Conservation (phyloP, 2,797 vertebrate species). For the Gymnoscopelus microlampas region DNA sequence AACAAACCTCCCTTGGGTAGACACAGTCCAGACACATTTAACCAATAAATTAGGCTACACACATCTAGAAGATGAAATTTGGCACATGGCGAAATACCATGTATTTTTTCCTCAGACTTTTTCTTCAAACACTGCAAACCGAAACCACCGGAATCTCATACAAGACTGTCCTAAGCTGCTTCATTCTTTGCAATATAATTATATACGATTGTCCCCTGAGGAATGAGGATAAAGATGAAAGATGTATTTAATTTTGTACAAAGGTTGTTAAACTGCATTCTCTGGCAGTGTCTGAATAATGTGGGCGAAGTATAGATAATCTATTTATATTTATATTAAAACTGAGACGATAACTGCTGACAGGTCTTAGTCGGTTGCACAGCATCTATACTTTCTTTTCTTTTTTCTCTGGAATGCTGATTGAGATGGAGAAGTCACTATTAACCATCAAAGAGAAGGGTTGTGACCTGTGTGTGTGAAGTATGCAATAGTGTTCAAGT, state of each 20-base stretch:
- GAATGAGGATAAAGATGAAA: conserved; percentile 20
- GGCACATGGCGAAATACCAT: not conserved
- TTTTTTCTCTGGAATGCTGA: conserved; percentile 42
- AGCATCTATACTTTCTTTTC: conserved; percentile 33
- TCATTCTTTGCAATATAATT: conserved; percentile 27
- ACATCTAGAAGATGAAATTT: not conserved
- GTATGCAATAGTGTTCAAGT: conserved; percentile 31
- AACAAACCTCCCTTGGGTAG: not conserved
- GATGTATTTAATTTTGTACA: conserved; percentile 68
- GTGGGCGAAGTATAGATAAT: conserved; percentile 45
- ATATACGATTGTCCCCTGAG: conserved; percentile 14
- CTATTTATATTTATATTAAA: conserved; percentile 70
- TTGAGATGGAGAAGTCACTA: conserved; percentile 27
- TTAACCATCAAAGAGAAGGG: conserved; percentile 13
- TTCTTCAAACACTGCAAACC: too few relatives aligned
- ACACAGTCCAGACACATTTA: not conserved
- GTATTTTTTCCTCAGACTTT: conserved; percentile 15
- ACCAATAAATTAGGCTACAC: conserved; percentile 10
- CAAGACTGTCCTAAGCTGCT: conserved; percentile 1
- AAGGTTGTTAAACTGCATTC: conserved; percentile 50
- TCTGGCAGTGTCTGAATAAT: conserved; percentile 41
- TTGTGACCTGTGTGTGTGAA: conserved; percentile 14
- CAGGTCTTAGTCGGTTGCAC: conserved; percentile 20
- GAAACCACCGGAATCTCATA: not conserved
- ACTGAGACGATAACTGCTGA: conserved; percentile 33